Evolutionary conservation across 2,113 vertebrate genomes (phyloP).

Genomic region (Phyllostomus hastatus): DNA sequence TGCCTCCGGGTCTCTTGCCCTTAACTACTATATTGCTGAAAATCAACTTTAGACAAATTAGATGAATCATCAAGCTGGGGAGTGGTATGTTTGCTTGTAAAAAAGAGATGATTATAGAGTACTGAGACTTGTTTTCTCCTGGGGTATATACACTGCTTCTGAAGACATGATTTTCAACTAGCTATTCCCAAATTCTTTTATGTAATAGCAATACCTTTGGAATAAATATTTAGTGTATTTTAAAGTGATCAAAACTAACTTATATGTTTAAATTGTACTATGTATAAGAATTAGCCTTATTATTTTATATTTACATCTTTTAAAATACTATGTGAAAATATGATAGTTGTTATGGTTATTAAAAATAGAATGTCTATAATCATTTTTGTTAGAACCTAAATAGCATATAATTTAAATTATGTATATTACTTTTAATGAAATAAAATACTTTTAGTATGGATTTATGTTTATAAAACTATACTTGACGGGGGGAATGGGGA

Average conservation of each 20-base stretch:
- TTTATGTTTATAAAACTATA: conserved; percentile 13
- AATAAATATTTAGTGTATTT: background rate
- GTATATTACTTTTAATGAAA: background rate
- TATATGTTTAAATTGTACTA: background rate
- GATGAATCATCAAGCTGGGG: background rate
- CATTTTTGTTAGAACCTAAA: background rate
- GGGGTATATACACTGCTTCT: background rate
- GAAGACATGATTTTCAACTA: background rate
- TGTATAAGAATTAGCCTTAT: background rate
- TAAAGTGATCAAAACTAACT: background rate
- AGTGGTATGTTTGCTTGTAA: background rate
- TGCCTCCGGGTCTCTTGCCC: background rate
- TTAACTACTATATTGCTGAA: background rate
- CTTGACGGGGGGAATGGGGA: background rate
- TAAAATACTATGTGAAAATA: background rate
- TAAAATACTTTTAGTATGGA: background rate
- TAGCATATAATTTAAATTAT: background rate
- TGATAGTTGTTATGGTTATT: background rate
- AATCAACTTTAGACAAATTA: background rate
- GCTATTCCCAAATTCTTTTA: background rate
- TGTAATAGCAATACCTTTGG: background rate
- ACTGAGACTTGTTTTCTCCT: background rate
- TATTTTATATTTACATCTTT: background rate
- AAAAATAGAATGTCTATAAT: background rate
- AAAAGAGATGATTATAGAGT: background rate